These are phyloP conservation scores for Phenganax subtilis DNA, from an alignment of 92 coral and sea anemone genomes.

Conservation along the genomic window DNA sequence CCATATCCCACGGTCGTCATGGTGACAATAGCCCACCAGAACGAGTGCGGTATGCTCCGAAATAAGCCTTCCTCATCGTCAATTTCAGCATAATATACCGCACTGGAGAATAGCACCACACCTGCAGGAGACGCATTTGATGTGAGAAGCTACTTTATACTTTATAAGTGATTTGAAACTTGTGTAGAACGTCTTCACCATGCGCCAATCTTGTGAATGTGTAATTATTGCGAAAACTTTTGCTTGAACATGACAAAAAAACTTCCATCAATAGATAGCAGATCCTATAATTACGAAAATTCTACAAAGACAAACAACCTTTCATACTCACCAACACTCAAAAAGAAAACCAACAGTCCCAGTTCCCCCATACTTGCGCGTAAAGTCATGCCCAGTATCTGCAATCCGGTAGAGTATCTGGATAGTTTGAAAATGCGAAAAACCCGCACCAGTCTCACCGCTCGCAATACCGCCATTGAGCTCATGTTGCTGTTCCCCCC, in stretches of 20 bases:
- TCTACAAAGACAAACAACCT: too few relatives aligned
- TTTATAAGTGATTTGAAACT: conserved; percentile 2
- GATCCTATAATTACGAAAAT: too few relatives aligned
- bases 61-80: conserved; percentile 66
- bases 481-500: conserved; percentile 50
- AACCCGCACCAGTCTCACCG: conserved; percentile 87
- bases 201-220: too few relatives aligned
- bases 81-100: conserved; percentile 92
- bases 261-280: too few relatives aligned
- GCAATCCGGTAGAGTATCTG: conserved; percentile 92
- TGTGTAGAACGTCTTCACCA: not conserved
- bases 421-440: conserved; percentile 93
- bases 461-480: conserved; percentile 84
- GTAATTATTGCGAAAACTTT: too few relatives aligned
- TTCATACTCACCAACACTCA: conserved; percentile 50
- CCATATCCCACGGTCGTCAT: conserved; percentile 99
- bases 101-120: conserved; percentile 92
- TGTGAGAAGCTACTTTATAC: not conserved
- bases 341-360: conserved; percentile 81
- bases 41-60: conserved; percentile 85
- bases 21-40: conserved; percentile 99
- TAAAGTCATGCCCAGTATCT: conserved; percentile 84
- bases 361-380: conserved; percentile 88
- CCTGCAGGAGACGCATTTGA: conserved; percentile 36
- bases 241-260: not conserved